Evolutionary conservation across 2,888 invertebrate species (phyloP).

Genomic region (Drosophila bunnanda): DNA sequence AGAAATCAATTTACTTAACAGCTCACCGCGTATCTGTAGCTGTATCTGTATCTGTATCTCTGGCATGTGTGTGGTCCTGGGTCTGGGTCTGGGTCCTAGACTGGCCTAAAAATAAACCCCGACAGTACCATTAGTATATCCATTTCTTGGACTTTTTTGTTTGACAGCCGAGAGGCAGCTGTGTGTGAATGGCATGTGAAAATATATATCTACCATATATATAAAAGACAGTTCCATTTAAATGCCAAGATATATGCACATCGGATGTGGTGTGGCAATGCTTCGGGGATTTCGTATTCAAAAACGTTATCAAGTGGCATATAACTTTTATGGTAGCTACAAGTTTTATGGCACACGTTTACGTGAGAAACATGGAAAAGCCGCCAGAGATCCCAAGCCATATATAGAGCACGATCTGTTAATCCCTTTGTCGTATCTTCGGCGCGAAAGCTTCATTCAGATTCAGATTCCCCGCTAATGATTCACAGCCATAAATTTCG

Average conservation of each 20-base stretch:
- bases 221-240: constrained; percentile 44
- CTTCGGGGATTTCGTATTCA: constrained; percentile 62
- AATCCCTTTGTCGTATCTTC: constrained; percentile 86
- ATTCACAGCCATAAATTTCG: constrained; percentile 32
- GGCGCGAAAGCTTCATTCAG: constrained; percentile 93
- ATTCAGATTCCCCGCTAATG: constrained; percentile 94
- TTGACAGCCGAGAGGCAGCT: constrained; percentile 48
- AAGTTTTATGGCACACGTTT: constrained; percentile 69
- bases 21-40: no score
- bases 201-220: neutral
- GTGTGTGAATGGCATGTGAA: constrained; percentile 48
- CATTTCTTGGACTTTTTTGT: constrained; percentile 36
- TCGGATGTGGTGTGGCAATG: constrained; percentile 37
- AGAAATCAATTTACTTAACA: constrained; percentile 20
- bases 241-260: constrained; percentile 35
- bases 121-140: constrained; percentile 29
- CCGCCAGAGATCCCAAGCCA: constrained; percentile 1
- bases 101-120: constrained; percentile 39
- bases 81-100: constrained; percentile 13
- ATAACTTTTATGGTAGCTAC: constrained; percentile 71
- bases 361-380: constrained; percentile 66
- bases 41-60: neutral
- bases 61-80: constrained; percentile 30
- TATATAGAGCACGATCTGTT: constrained; percentile 30
- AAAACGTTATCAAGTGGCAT: constrained; percentile 48